Evolutionary conservation across 92 coral and sea anemone species (phyloP).

Genomic region (Metridium senile): DNA sequence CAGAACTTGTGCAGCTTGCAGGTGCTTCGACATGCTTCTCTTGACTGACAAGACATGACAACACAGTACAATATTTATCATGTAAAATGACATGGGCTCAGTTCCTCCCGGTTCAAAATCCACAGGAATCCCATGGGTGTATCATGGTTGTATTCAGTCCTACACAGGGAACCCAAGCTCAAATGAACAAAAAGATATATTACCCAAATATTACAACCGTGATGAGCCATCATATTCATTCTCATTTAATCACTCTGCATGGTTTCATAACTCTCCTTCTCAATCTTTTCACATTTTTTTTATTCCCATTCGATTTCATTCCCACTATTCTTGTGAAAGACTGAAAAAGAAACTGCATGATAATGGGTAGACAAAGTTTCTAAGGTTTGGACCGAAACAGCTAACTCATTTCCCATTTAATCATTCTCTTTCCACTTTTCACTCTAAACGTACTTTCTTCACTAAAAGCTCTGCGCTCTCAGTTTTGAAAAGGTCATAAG

Average conservation of each 20-base stretch:
- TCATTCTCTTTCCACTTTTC: neutral
- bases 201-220: neutral
- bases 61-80: neutral
- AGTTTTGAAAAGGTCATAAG: conserved; percentile 1
- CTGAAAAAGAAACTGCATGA: neutral
- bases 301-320: neutral
- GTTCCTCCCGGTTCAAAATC: neutral
- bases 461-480: conserved; percentile 10
- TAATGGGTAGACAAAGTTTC: neutral
- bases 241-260: neutral
- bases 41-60: conserved; percentile 18
- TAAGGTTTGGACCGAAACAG: neutral
- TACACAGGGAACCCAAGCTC: neutral
- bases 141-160: neutral
- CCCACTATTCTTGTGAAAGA: neutral
- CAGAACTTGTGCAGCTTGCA: conserved; percentile 23
- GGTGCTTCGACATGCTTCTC: conserved; percentile 14
- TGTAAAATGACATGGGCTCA: neutral
- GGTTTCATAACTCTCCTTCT: neutral
- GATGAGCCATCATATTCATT: neutral
- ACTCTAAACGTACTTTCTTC: neutral
- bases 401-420: conserved; percentile 1
- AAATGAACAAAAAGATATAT: neutral
- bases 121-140: neutral
- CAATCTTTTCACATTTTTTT: neutral